Conservation (phyloP, 1,140 invertebrate genomes). For the Brachionus asplanchnoidis region DNA sequence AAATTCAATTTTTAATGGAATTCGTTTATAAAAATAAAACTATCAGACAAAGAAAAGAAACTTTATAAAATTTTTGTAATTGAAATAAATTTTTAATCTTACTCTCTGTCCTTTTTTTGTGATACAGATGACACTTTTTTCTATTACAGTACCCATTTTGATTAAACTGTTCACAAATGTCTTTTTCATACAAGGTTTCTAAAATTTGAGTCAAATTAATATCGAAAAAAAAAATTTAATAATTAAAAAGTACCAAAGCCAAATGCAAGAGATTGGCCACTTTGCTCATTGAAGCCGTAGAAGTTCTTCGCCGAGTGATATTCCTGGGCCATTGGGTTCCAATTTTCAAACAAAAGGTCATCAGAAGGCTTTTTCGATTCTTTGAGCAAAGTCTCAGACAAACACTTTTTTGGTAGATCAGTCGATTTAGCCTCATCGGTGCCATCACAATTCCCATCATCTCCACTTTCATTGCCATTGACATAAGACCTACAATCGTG, state of each 20-base stretch:
- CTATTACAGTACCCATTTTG: background rate
- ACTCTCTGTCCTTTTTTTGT: slow-evolving; percentile 8
- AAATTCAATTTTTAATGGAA: too few species aligned
- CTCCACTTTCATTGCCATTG: background rate
- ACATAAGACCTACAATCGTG: background rate
- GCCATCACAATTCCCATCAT: background rate
- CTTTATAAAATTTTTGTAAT: too few species aligned
- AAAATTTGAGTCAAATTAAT: background rate
- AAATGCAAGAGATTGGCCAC: background rate
- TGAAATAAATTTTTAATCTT: background rate
- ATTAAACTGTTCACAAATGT: slow-evolving; percentile 3
- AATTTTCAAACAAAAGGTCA: background rate
- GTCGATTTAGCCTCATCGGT: background rate
- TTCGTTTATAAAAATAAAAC: too few species aligned
- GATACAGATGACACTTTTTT: background rate
- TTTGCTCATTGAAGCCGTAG: slow-evolving; percentile 25
- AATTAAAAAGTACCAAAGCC: background rate
- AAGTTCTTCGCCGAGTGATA: slow-evolving; percentile 3
- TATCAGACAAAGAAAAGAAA: too few species aligned
- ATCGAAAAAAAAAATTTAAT: background rate
- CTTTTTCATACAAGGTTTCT: slow-evolving; percentile 17
- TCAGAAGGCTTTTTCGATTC: background rate
- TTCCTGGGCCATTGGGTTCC: background rate
- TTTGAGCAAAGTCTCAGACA: background rate
- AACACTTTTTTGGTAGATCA: background rate